Conservation (phyloP, 2,888 invertebrate genomes). For the Callinectes sapidus region DNA sequence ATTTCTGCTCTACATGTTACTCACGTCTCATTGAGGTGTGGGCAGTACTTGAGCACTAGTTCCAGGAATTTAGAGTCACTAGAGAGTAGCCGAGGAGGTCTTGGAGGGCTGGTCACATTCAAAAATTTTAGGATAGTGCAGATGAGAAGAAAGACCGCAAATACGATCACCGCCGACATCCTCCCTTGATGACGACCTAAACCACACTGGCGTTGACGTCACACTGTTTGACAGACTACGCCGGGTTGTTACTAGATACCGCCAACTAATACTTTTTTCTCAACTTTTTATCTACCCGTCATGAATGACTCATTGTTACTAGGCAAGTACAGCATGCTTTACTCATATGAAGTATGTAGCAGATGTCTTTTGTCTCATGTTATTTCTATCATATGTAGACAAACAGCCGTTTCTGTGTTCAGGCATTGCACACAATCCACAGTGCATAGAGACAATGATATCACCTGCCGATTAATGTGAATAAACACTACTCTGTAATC, state of each 20-base stretch:
- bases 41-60: slow-evolving; percentile 86
- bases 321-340: not conserved
- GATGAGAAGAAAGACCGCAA: slow-evolving; percentile 69
- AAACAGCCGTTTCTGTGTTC: not conserved
- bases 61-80: slow-evolving; percentile 86
- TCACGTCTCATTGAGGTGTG: slow-evolving; percentile 88
- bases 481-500: too few relatives aligned
- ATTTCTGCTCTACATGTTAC: slow-evolving; percentile 76
- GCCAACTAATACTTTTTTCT: not conserved
- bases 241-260: not conserved
- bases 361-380: not conserved
- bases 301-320: not conserved
- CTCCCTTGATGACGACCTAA: slow-evolving; percentile 85
- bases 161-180: slow-evolving; percentile 70
- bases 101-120: slow-evolving; percentile 70
- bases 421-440: too few relatives aligned
- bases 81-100: slow-evolving; percentile 76
- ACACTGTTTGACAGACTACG: slow-evolving; percentile 12
- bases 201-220: slow-evolving; percentile 51
- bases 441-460: not conserved
- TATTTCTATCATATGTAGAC: not conserved
- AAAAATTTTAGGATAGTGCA: slow-evolving; percentile 69
- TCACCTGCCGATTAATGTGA: too few relatives aligned
- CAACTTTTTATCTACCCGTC: not conserved
- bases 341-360: not conserved